These are phyloP conservation scores for Leucopsar rothschildi DNA, from an alignment of 2,113 vertebrate species.

Conservation along the genomic window DNA sequence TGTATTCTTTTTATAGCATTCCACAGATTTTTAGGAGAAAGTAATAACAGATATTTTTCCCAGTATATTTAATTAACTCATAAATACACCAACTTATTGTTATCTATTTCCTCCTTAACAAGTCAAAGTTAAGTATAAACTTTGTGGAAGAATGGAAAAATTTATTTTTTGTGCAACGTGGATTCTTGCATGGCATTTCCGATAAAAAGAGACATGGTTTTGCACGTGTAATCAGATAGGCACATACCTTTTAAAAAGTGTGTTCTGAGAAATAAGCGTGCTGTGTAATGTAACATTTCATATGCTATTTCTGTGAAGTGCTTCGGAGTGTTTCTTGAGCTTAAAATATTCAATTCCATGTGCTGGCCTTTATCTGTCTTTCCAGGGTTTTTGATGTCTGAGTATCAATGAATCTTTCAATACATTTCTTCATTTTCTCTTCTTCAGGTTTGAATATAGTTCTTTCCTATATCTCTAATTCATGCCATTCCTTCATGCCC, in stretches of 20 bases:
- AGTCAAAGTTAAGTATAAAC: not conserved
- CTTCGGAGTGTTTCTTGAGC: not conserved
- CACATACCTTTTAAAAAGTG: not conserved
- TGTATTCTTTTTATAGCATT: not conserved
- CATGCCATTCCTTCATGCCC: not conserved
- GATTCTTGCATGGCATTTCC: not conserved
- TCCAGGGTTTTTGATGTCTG: not conserved
- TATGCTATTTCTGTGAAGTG: not conserved
- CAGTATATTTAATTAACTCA: not conserved
- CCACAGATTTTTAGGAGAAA: not conserved
- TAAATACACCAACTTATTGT: not conserved
- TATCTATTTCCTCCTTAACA: not conserved
- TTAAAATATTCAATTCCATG: not conserved
- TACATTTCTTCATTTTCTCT: not conserved
- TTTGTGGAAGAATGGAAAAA: not conserved
- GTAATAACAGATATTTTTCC: not conserved
- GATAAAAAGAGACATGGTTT: not conserved
- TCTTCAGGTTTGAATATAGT: not conserved
- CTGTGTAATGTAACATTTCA: not conserved
- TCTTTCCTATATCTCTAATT: not conserved
- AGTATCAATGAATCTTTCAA: not conserved
- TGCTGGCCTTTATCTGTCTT: not conserved
- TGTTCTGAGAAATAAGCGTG: not conserved
- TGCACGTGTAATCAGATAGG: not conserved
- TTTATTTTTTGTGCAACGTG: rapidly evolving